Conservation (phyloP, 2,113 vertebrate species). For the Herpetotheres cachinnans region DNA sequence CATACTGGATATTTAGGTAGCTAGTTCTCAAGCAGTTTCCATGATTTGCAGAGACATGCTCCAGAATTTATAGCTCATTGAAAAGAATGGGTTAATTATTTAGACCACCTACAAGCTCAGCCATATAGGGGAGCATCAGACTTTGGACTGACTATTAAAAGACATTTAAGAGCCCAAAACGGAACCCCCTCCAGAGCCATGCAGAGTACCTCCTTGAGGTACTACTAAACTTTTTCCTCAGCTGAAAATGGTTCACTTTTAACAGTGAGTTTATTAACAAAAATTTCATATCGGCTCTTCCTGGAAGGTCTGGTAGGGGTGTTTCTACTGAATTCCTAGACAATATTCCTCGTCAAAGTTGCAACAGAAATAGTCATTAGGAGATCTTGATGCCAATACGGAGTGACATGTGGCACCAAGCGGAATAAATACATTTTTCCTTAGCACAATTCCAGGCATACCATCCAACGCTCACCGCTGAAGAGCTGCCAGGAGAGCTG, state of each 20-base stretch:
- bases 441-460: background rate
- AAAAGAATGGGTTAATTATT: background rate
- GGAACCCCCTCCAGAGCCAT: background rate
- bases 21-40: background rate
- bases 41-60: background rate
- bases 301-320: background rate
- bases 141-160: background rate
- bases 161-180: background rate
- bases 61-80: background rate
- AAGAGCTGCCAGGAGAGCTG: background rate
- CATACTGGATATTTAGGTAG: background rate
- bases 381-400: background rate
- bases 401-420: background rate
- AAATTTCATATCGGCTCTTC: background rate
- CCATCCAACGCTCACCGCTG: background rate
- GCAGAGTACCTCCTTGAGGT: background rate
- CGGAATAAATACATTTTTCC: background rate
- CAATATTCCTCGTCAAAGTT: background rate
- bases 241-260: background rate
- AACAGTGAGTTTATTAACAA: background rate
- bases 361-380: background rate
- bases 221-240: background rate
- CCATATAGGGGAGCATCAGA: background rate
- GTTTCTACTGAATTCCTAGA: background rate
- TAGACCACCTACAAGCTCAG: background rate